Conservation (phyloP, 2,797 vertebrate genomes). For the Brachyrhaphis roseni region DNA sequence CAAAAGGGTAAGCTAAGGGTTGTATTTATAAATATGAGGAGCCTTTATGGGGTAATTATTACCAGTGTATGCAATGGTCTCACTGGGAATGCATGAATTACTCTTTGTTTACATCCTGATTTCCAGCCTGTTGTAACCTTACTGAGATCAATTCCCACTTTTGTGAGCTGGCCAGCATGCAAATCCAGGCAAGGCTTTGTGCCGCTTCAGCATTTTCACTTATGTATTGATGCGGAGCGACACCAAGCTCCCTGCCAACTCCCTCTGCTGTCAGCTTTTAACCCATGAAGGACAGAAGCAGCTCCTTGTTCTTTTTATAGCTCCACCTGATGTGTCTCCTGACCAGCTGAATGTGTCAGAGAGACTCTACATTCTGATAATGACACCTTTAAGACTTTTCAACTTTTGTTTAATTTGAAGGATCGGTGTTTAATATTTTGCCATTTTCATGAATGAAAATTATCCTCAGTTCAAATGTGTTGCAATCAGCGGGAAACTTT, state of each 20-base stretch:
- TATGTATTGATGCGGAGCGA: conserved; percentile 67
- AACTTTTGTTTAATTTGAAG: background rate
- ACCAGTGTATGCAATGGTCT: background rate
- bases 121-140: conserved; percentile 38
- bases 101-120: conserved; percentile 43
- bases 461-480: background rate
- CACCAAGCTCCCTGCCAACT: conserved; percentile 6
- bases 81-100: conserved; percentile 11
- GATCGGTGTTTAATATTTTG: background rate
- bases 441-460: background rate
- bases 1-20: too few species aligned
- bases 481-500: background rate
- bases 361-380: conserved; percentile 13
- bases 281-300: conserved; percentile 55
- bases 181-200: conserved; percentile 60
- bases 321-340: conserved; percentile 18
- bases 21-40: background rate
- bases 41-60: background rate
- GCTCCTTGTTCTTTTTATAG: conserved; percentile 51
- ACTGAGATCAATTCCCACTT: conserved; percentile 42
- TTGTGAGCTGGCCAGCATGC: conserved; percentile 58
- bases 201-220: conserved; percentile 62
- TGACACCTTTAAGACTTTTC: conserved; percentile 1
- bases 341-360: conserved; percentile 3
- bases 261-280: conserved; percentile 38